phyloP scores from a whole-genome alignment of 2,888 invertebrate genomes.

The Epinotia ramella region DNA sequence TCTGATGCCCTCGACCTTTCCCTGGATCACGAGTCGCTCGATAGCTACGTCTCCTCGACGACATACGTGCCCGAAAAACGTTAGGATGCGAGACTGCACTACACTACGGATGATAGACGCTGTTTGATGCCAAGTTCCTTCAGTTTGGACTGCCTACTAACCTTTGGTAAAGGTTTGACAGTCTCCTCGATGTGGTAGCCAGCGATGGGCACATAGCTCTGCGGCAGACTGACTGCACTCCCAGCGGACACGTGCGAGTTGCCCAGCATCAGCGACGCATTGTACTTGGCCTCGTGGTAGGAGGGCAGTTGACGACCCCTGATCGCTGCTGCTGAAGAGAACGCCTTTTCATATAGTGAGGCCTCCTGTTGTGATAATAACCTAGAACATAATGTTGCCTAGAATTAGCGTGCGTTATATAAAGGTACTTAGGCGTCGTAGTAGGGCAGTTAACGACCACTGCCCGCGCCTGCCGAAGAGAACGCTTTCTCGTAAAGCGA shows the following conservation, averaged over 20 bases:
- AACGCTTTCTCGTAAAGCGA: constrained; percentile 51
- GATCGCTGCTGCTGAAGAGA: constrained; percentile 55
- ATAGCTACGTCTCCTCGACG: no score
- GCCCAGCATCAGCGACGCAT: constrained; percentile 65
- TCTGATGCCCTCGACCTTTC: no score
- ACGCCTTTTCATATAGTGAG: constrained; percentile 48
- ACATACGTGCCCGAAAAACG: no score
- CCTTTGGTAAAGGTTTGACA: constrained; percentile 54
- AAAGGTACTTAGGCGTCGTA: constrained; percentile 57
- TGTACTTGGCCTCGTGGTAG: constrained; percentile 58
- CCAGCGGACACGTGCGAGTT: constrained; percentile 67
- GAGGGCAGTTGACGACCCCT: constrained; percentile 58
- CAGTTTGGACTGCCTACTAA: constrained; percentile 47
- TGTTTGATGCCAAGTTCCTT: no score
- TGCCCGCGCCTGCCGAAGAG: constrained; percentile 54
- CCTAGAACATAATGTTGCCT: constrained; percentile 12
- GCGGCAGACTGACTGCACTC: constrained; percentile 51
- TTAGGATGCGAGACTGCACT: no score
- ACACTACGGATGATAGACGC: no score
- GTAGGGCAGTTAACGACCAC: no score
- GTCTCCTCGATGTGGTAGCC: constrained; percentile 54
- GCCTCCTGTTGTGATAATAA: constrained; percentile 29
- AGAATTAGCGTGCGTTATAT: no score
- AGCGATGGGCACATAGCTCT: constrained; percentile 46
- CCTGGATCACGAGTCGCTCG: no score